phyloP scores from a whole-genome alignment of 2,113 vertebrate species.

The Strix uralensis region DNA sequence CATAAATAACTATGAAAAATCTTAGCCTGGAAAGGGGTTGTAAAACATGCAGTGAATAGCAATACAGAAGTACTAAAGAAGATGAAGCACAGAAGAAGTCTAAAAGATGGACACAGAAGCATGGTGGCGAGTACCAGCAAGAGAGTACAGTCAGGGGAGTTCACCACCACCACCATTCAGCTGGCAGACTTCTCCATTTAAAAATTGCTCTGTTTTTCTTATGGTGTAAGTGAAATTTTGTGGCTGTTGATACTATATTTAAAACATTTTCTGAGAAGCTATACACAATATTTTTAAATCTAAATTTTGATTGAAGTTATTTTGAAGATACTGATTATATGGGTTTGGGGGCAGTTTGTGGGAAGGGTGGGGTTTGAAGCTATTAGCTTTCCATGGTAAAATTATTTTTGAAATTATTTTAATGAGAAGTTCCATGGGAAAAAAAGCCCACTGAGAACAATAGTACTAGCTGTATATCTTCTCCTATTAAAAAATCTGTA shows the following conservation, averaged over 20 bases:
- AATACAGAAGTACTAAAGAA: not conserved
- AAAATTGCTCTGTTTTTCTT: not conserved
- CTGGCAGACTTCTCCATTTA: not conserved
- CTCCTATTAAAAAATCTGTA: not conserved
- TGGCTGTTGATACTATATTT: not conserved
- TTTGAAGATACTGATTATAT: not conserved
- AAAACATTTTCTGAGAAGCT: not conserved
- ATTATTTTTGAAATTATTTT: not conserved
- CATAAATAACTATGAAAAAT: not conserved
- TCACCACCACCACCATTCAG: rapidly evolving
- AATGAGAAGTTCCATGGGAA: not conserved
- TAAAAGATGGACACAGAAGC: not conserved
- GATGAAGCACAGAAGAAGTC: not conserved
- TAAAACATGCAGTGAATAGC: not conserved
- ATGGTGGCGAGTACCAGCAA: not conserved
- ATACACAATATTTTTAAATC: not conserved
- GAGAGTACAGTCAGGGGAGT: not conserved
- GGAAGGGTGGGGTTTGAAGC: not conserved
- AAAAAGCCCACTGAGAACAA: not conserved
- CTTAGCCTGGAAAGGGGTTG: not conserved
- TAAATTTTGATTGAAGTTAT: not conserved
- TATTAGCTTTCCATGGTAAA: not conserved
- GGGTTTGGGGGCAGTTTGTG: not conserved
- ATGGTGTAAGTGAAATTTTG: not conserved
- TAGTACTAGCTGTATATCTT: not conserved